Percentiles rank a stretch among this genome's conserved stretches.
Evolutionary conservation across 2,888 invertebrate species (phyloP).

Genomic region (Neoascia interrupta): DNA sequence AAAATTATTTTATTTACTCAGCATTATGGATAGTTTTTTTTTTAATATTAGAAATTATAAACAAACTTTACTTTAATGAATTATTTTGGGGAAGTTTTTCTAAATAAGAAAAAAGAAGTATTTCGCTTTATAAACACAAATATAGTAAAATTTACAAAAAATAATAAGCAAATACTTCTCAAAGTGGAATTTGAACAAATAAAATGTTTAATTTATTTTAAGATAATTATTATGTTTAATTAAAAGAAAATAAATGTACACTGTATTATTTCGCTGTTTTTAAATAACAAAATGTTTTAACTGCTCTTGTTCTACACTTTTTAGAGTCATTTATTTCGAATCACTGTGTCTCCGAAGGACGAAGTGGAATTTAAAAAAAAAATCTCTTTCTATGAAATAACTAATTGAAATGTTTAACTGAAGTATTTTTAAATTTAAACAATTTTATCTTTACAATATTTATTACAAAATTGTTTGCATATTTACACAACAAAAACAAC

Average conservation of each 20-base stretch:
- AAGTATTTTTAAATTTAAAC: conserved; percentile 37
- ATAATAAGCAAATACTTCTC: conserved; percentile 23
- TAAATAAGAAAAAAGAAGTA: conserved; percentile 2
- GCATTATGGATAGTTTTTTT: conserved; percentile 7
- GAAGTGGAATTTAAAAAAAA: background rate
- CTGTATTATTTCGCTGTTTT: background rate
- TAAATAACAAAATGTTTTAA: background rate
- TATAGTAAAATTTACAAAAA: conserved; percentile 50
- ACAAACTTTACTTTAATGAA: conserved; percentile 45
- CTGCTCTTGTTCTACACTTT: background rate
- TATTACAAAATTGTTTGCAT: conserved; percentile 20
- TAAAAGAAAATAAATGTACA: conserved; percentile 14
- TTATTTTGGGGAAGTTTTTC: conserved; percentile 15
- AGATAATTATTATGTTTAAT: conserved; percentile 13
- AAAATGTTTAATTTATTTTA: background rate
- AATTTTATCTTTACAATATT: conserved; percentile 19
- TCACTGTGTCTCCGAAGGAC: background rate
- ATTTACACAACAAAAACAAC: conserved; percentile 46
- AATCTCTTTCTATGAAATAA: background rate
- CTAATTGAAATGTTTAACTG: conserved; percentile 53
- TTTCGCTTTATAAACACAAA: background rate
- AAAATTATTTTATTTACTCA: conserved; percentile 50
- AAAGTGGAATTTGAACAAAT: background rate
- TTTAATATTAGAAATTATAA: conserved; percentile 58
- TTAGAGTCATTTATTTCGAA: background rate